Evolutionary conservation across 2,888 invertebrate species (phyloP), one percentile per base, ranked within the genome.

Genomic region (Cryptocheilus praepositus): DNA sequence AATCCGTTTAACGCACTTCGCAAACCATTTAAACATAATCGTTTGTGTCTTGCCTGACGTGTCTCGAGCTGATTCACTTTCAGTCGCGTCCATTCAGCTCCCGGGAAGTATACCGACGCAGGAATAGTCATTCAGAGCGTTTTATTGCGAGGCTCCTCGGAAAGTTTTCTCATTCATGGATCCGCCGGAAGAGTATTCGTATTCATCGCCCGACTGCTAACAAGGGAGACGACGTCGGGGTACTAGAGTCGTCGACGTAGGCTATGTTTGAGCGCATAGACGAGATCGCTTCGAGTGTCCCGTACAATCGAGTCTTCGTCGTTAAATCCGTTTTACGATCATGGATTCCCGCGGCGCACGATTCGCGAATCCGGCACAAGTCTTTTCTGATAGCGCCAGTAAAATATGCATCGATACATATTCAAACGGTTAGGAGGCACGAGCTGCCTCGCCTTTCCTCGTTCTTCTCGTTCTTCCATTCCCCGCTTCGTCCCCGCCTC

Each of bases 401-500:
- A 59, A 74, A 71, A 66, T 71, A 71, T 64, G 75, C 64, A 66
- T 61, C 69, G 79, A 85, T 84, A 85, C 83, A 85, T 85, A 85
- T 85, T 85, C 85, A 85, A 81, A 83, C 73, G 73, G 49, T 61
- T 53, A 53, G 28, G 45, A 18, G 49, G 49, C 46, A 16, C 44
- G n/a, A 55, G 61, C 64, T 62, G 36, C 65, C 70, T 70, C 73
- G 69, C 67, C 70, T 66, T 58, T 22, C 57, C n/a, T 45, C 45
- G 16, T 49, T 49, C 49, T 11, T 7, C 36, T 7, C 36, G 11
- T 36, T 7, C 8, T 36, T 64, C 81, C 81, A 83, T 85, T 85
- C 83, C 84, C 83, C 83, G 69, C 80, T 85, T 83, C n/a, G n/a
- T n/a, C n/a, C n/a, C n/a, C n/a, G n/a, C n/a, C 83, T 83, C 80